phyloP scores from a whole-genome alignment of 1,140 invertebrate genomes.

The Lordiphosa collinella region DNA sequence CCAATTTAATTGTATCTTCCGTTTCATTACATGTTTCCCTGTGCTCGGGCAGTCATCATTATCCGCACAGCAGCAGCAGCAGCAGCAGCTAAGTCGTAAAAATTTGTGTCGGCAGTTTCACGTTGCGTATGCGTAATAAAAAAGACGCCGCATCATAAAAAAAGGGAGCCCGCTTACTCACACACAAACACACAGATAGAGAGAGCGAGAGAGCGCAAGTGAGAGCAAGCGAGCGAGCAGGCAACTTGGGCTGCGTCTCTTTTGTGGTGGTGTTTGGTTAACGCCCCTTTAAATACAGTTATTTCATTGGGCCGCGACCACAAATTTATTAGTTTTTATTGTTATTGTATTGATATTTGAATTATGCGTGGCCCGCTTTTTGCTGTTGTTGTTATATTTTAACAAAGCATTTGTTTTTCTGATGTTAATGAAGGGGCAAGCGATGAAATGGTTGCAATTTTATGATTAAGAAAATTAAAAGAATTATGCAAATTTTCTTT shows the following conservation, averaged over 20 bases:
- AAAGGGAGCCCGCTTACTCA: slow-evolving; percentile 1
- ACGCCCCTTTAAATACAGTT: slow-evolving; percentile 80
- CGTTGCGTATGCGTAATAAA: slow-evolving; percentile 61
- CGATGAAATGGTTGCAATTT: no score
- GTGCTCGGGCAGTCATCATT: slow-evolving; percentile 39
- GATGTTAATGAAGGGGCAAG: no score
- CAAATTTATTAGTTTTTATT: slow-evolving; percentile 77
- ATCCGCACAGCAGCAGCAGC: slow-evolving; percentile 41
- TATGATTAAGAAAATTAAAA: no score
- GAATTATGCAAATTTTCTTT: no score
- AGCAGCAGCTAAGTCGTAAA: slow-evolving; percentile 32
- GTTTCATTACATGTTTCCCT: slow-evolving; percentile 67
- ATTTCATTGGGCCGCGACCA: slow-evolving; percentile 79
- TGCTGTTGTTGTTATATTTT: no score
- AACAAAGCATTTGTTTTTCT: no score
- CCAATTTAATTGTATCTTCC: slow-evolving; percentile 69
- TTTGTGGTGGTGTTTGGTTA: slow-evolving; percentile 72
- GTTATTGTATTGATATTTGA: slow-evolving; percentile 73
- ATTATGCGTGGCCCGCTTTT: slow-evolving; percentile 32
- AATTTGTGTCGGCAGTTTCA: slow-evolving; percentile 32
- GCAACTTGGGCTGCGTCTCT: slow-evolving; percentile 10
- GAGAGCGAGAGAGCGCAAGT: no score
- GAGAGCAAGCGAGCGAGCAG: no score
- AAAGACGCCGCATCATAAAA: slow-evolving; percentile 8
- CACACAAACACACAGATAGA: background rate